A percentile compares a stretch with the other conserved stretches of the same genome.
Evolutionary conservation across 2,113 vertebrate genomes (phyloP).

Genomic region (Passer domesticus): DNA sequence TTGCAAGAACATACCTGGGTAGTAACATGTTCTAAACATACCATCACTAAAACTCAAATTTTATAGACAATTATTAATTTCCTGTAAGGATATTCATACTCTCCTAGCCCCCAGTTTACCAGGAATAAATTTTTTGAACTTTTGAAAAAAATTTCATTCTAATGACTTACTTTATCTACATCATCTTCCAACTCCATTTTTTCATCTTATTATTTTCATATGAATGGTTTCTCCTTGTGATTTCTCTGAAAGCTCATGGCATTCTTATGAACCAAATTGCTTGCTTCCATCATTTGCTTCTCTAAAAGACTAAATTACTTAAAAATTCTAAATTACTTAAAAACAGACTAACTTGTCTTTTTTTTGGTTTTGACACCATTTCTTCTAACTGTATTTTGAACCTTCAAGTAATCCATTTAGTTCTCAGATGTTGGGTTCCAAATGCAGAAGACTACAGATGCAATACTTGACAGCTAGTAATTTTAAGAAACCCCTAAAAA

Average conservation of each 20-base stretch:
- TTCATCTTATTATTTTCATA: background rate
- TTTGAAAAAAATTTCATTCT: background rate
- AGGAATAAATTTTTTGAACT: background rate
- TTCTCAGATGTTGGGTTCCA: background rate
- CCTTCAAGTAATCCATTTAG: background rate
- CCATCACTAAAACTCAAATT: background rate
- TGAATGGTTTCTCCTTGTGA: background rate
- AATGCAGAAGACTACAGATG: background rate
- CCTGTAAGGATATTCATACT: background rate
- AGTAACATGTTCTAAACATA: background rate
- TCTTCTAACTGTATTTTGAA: background rate
- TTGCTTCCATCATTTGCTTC: background rate
- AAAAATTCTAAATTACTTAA: background rate
- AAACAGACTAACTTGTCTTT: background rate
- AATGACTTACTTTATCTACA: background rate
- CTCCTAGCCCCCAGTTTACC: background rate
- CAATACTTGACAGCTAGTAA: background rate
- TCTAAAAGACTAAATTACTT: background rate
- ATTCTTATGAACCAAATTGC: background rate
- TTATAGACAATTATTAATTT: background rate
- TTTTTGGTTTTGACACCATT: background rate
- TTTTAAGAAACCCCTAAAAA: background rate
- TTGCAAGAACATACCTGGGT: background rate
- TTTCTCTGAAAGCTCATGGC: background rate
- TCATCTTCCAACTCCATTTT: background rate